Base-by-base conservation (phyloP, 1,140 invertebrate genomes). In the Ctenoplectra terminalis region DNA sequence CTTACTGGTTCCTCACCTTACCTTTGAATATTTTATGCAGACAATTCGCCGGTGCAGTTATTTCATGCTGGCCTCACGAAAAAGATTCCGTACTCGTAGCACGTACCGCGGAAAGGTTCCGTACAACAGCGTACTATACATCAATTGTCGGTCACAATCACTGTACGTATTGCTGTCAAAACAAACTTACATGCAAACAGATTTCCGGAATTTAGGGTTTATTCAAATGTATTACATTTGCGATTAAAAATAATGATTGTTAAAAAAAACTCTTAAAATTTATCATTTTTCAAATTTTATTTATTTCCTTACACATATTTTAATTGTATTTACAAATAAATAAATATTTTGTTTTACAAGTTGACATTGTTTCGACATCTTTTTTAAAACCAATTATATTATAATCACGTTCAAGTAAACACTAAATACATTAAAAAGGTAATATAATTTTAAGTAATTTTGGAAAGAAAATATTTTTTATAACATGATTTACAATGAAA, bases 21-120 rank as follows among this genome's bases (percentile, higher is more conserved):
- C 89, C 88, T 87, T 83, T 93, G 92, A 92, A 93, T 93, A 92
- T 92, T 93, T 93, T 92, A 93, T 93, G 88, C 90, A 91, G 91
- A 93, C 92, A 93, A 93, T 93, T 93, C 91, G 88, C 90, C 84
- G 87, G 84, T 92, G 92, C 91, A 93, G 91, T 93, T 93, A 93
- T 92, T 93, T 92, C 90, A 92, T 89, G 88, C 89, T 82, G 81
- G 87, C 84, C 82, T 80, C 83, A 84, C 85, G 85, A 91, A 91
- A 90, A 88, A 90, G 87, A 91, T 91, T 90, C 84, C 77, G 58
- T 80, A 92, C 89, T 90, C 91, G 56, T 48, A 81, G 88, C 92
- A 92, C 91, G 90, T 92, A 90, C 82, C 80, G 86, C 82, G 64
- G 50, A 74, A 74, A 87, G 86, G 77, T 80, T 71, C 78, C 58